phyloP scores from a whole-genome alignment of 2,113 vertebrate species.

The Helogale parvula region DNA sequence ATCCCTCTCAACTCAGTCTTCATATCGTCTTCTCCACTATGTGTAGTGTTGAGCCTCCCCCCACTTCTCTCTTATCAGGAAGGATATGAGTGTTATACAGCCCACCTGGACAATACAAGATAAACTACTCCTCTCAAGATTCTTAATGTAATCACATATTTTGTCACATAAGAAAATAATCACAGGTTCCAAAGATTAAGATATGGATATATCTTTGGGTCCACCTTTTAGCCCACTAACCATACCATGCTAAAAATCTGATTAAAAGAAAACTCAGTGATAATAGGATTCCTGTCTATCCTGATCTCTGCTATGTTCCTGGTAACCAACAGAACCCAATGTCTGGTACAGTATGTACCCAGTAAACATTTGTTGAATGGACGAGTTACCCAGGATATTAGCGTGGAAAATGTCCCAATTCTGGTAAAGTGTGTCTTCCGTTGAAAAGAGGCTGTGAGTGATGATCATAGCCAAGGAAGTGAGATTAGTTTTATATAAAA shows the following conservation, averaged over 20 bases:
- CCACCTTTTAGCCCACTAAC: neutral
- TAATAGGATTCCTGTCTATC: neutral
- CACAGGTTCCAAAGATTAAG: neutral
- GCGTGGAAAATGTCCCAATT: neutral
- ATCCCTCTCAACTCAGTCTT: neutral
- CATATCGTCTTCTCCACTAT: rapidly evolving
- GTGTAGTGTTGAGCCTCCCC: neutral
- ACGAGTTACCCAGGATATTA: neutral
- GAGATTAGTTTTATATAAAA: neutral
- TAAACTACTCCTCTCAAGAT: neutral
- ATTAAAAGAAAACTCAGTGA: neutral
- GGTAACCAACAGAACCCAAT: neutral
- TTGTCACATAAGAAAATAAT: neutral
- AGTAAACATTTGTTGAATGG: neutral
- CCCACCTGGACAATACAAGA: neutral
- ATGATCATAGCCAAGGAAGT: neutral
- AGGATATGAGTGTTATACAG: neutral
- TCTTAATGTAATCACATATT: neutral
- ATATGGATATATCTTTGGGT: neutral
- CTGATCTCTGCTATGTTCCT: neutral
- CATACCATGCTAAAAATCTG: neutral
- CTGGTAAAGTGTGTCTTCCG: neutral
- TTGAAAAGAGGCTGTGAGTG: neutral
- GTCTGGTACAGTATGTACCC: neutral
- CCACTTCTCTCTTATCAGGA: neutral